Evolutionary conservation across 2,888 invertebrate species (phyloP).

Genomic region (Acrobasis repandana): DNA sequence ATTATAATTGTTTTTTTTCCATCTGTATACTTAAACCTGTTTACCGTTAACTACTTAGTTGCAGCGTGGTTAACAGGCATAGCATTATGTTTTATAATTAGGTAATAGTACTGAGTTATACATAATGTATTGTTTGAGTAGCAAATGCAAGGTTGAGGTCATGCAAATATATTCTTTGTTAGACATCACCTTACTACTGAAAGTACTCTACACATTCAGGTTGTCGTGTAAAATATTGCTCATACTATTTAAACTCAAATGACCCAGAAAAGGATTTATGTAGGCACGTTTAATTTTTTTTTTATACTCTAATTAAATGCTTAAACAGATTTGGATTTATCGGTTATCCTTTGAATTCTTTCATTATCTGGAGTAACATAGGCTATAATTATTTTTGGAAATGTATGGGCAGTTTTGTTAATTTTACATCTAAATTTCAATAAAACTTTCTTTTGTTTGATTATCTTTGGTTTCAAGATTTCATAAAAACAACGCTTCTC

Average conservation of each 20-base stretch:
- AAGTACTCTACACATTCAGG: neutral
- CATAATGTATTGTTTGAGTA: neutral
- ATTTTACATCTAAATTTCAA: too few species aligned
- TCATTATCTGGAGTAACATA: too few species aligned
- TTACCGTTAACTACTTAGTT: neutral
- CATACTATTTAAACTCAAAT: neutral
- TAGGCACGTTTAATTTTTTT: too few species aligned
- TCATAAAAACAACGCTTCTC: neutral
- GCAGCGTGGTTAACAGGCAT: too few species aligned
- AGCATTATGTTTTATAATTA: slow-evolving; percentile 1
- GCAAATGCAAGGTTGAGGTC: slow-evolving; percentile 12
- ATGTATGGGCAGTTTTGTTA: too few species aligned
- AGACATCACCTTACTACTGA: slow-evolving; percentile 15
- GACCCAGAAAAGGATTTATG: too few species aligned
- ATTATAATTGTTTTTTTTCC: neutral
- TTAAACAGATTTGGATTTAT: too few species aligned
- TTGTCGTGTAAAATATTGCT: neutral
- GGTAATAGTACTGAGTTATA: slow-evolving; percentile 1
- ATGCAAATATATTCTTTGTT: slow-evolving; percentile 15
- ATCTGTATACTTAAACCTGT: neutral
- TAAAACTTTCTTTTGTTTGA: too few species aligned
- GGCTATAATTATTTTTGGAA: too few species aligned
- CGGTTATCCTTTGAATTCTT: too few species aligned
- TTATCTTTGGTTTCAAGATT: too few species aligned
- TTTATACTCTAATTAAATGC: too few species aligned